Evolutionary conservation across 2,113 vertebrate species (phyloP).

Genomic region (Dasypus novemcinctus): DNA sequence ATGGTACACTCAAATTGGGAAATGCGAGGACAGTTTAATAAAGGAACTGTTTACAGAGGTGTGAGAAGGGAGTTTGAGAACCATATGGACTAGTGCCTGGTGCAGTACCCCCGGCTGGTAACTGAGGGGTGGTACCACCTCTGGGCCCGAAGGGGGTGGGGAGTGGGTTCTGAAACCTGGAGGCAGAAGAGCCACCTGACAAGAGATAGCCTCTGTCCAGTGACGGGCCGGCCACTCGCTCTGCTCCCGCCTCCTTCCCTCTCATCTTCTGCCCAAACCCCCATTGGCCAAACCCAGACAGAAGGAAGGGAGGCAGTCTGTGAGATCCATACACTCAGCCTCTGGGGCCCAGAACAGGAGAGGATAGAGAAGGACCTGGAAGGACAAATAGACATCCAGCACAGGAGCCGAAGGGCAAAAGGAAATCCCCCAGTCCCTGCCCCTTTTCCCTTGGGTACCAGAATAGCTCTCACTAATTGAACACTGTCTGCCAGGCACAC

Average conservation of each 20-base stretch:
- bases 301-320: neutral
- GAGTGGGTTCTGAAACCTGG: neutral
- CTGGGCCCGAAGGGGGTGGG: neutral
- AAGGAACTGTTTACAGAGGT: slow-evolving; percentile 1
- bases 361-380: neutral
- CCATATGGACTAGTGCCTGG: neutral
- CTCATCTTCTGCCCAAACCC: neutral
- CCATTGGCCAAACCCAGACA: neutral
- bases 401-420: neutral
- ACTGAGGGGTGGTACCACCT: too few relatives aligned
- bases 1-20: neutral
- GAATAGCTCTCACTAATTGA: neutral
- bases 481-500: neutral
- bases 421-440: too few relatives aligned
- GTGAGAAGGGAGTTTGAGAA: neutral
- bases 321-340: too few relatives aligned
- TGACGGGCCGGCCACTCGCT: rapidly evolving
- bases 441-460: neutral
- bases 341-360: neutral
- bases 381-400: neutral
- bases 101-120: neutral
- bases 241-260: neutral
- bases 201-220: neutral
- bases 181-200: neutral
- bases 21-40: neutral